phyloP scores from a whole-genome alignment of 2,797 vertebrate species.

The Paratrypauchen microcephalus region DNA sequence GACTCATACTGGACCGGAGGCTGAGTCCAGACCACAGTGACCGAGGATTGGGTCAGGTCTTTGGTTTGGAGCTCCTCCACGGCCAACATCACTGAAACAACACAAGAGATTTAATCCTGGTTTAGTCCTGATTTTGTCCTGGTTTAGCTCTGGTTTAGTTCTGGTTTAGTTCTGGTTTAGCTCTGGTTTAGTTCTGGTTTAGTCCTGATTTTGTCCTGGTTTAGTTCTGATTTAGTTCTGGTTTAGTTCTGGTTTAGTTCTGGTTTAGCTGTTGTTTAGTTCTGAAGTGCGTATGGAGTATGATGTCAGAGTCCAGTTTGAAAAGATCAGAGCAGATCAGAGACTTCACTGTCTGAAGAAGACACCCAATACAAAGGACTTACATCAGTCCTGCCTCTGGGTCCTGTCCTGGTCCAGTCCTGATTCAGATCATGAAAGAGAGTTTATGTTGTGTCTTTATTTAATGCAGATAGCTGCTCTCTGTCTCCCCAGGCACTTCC shows the following conservation, averaged over 20 bases:
- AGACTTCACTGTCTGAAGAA: background rate
- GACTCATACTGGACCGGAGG: conserved; percentile 75
- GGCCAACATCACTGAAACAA: conserved; percentile 65
- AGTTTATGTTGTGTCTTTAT: background rate
- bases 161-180: background rate
- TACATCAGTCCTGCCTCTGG: background rate
- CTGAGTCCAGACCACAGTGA: conserved; percentile 79
- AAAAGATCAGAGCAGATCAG: background rate
- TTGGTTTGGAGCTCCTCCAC: conserved; percentile 68
- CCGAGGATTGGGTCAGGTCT: conserved; percentile 77
- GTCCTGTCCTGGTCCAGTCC: background rate
- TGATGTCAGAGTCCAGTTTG: background rate
- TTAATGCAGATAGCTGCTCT: background rate
- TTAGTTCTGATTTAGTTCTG: background rate
- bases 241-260: background rate
- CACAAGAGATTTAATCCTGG: background rate
- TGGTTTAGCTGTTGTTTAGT: background rate
- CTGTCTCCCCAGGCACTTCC: background rate
- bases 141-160: background rate
- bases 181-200: no score
- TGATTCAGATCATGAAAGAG: background rate
- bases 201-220: background rate
- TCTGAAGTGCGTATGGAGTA: background rate
- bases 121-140: background rate
- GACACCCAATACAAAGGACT: background rate